Evolutionary conservation across 2,797 vertebrate genomes (phyloP), one percentile per base, ranked within the genome.

Genomic region (Falco cherrug): DNA sequence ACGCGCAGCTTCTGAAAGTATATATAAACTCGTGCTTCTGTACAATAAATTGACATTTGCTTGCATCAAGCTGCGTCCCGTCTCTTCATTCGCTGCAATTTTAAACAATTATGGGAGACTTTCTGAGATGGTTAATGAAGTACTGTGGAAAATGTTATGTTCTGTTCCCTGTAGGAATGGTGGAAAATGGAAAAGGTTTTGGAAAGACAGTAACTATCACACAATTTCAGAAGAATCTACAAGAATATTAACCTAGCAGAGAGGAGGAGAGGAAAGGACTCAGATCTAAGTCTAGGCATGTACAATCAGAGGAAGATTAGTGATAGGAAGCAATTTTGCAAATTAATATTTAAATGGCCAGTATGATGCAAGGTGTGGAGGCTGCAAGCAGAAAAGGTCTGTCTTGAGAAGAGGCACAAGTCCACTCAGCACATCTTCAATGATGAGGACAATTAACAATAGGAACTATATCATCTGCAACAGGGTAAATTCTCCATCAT

Each of bases 381-480:
- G 61, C 41, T 88, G 68, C 50, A 7, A 14, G 31, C 33, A 56
- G 51, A 6, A 28, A 3, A 25, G 17, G 8, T 73, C 60, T 45
- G 24, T 19, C 53, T 48, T 6, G 29, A 47, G 20, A 14, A 2
- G 12, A 51, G 48, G 5, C 24, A 6, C 5, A 16, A 29, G 35
- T 7, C 63, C 22, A 3, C 19, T 5, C 33, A 33, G 31, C 2
- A 1, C 20, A 6, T 33, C 47, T 50, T 37, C 71, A 63, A 2
- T 0, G 1, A 19, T 1, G 11, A 37, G 51, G 64, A 57, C 41
- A 71, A 17, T 50, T 50, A 61, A 22, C 11, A 6, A 5, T 0
- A 39, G 33, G 21, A 73, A 13, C 28, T 39, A 3, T 8, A 4
- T 15, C 6, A 13, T 29, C 29, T 41, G n/a, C 25, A 29, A 13